phyloP scores from a whole-genome alignment of 2,113 vertebrate genomes.

The Ailuropoda melanoleuca region DNA sequence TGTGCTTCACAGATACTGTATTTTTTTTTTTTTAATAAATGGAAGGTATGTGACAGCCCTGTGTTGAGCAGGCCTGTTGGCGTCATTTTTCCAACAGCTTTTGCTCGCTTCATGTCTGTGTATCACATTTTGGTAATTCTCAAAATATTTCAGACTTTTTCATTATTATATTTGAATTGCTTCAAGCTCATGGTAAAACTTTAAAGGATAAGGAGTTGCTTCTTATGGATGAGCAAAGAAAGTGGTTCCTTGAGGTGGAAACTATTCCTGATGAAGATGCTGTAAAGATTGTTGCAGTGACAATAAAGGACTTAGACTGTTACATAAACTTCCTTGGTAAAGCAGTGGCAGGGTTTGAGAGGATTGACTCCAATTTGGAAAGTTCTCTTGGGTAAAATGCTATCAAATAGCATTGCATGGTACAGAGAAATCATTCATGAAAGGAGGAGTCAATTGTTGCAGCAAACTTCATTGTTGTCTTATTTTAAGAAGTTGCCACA shows the following conservation, averaged over 20 bases:
- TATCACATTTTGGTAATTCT: not conserved
- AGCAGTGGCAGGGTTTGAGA: not conserved
- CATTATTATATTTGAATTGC: not conserved
- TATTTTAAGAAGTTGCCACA: not conserved
- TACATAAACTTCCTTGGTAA: not conserved
- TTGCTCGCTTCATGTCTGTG: not conserved
- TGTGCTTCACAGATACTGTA: not conserved
- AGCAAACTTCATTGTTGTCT: not conserved
- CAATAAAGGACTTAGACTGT: not conserved
- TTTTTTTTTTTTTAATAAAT: not conserved
- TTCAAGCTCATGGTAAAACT: not conserved
- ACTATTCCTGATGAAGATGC: not conserved
- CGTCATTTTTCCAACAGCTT: not conserved
- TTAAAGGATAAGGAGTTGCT: not conserved
- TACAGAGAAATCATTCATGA: not conserved
- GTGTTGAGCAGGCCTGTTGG: not conserved
- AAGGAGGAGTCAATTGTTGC: not conserved
- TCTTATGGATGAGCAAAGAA: not conserved
- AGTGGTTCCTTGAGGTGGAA: not conserved
- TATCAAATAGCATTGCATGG: not conserved
- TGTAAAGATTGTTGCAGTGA: not conserved
- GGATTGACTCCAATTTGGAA: not conserved
- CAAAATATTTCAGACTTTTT: not conserved
- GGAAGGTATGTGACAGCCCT: not conserved
- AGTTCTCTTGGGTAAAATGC: not conserved